These are phyloP conservation scores for Bibio marci DNA, from an alignment of 2,888 invertebrate species.

Conservation along the genomic window DNA sequence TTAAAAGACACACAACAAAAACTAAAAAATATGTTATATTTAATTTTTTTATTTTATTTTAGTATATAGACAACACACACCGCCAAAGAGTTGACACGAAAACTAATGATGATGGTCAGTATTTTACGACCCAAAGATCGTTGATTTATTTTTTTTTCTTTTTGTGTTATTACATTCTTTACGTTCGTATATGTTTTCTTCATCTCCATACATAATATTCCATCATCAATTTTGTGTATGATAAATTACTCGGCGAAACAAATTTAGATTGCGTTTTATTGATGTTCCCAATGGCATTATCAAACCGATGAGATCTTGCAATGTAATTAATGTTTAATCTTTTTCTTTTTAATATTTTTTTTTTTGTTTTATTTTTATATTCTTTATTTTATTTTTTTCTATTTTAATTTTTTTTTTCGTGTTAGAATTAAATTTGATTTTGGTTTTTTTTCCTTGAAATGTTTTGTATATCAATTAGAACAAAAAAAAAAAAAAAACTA, in stretches of 20 bases:
- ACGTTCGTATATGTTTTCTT: no score
- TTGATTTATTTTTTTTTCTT: neutral
- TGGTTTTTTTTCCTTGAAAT: no score
- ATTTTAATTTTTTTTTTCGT: no score
- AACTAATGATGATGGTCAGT: slow-evolving; percentile 7
- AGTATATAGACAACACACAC: no score
- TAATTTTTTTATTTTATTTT: neutral
- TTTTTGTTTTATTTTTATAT: no score
- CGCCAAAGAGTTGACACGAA: slow-evolving; percentile 7
- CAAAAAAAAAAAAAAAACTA: no score
- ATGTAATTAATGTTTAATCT: neutral
- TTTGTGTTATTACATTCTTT: no score
- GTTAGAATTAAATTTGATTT: no score
- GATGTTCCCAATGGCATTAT: slow-evolving; percentile 4
- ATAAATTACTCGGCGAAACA: slow-evolving; percentile 7
- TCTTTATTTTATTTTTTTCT: no score
- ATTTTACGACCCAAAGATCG: slow-evolving; percentile 4
- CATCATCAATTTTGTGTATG: slow-evolving; percentile 3
- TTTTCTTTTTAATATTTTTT: no score
- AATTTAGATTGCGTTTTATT: slow-evolving; percentile 7
- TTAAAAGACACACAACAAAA: neutral
- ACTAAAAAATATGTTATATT: neutral
- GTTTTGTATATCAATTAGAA: no score
- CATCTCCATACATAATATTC: no score
- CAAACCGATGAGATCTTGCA: slow-evolving; percentile 1